A percentile compares a stretch with the other conserved stretches of the same genome.
Conservation (phyloP, 2,113 vertebrate species). For the Ophthalmolycus amberensis region DNA sequence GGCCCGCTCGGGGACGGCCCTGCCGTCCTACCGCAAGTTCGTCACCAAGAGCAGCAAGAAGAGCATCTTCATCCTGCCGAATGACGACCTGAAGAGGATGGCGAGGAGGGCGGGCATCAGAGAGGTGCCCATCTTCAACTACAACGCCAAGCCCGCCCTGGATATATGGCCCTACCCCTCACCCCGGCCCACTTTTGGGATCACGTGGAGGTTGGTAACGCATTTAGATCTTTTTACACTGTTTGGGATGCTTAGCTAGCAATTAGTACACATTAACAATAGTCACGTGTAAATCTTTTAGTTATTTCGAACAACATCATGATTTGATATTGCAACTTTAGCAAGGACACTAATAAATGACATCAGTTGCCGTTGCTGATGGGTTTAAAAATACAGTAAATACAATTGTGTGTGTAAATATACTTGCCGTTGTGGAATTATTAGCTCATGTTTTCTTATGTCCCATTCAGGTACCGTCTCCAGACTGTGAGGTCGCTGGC, state of each 20-base stretch:
- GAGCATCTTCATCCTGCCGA: conserved; percentile 97
- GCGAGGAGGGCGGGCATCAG: conserved; percentile 92
- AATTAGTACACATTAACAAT: neutral
- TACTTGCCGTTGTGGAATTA: neutral
- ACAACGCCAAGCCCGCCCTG: conserved; percentile 94
- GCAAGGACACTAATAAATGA: neutral
- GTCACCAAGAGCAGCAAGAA: conserved; percentile 99
- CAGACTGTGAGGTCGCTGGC: conserved; percentile 96
- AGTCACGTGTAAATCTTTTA: neutral
- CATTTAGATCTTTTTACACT: neutral
- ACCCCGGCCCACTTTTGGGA: conserved; percentile 96
- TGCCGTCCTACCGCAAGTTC: conserved; percentile 97
- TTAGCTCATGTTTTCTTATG: neutral
- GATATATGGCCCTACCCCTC: conserved; percentile 99
- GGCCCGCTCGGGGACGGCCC: conserved; percentile 92
- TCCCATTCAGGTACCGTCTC: conserved; percentile 82
- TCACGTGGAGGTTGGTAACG: conserved; percentile 94
- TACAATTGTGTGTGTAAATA: neutral
- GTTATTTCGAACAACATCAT: neutral
- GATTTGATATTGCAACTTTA: neutral
- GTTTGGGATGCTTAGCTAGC: neutral
- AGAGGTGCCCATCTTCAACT: conserved; percentile 97
- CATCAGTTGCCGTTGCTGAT: neutral
- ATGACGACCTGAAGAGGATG: conserved; percentile 94
- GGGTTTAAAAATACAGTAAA: neutral